These are phyloP conservation scores for Gastrophysa polygoni DNA, from an alignment of 2,888 invertebrate species.

Conservation along the genomic window DNA sequence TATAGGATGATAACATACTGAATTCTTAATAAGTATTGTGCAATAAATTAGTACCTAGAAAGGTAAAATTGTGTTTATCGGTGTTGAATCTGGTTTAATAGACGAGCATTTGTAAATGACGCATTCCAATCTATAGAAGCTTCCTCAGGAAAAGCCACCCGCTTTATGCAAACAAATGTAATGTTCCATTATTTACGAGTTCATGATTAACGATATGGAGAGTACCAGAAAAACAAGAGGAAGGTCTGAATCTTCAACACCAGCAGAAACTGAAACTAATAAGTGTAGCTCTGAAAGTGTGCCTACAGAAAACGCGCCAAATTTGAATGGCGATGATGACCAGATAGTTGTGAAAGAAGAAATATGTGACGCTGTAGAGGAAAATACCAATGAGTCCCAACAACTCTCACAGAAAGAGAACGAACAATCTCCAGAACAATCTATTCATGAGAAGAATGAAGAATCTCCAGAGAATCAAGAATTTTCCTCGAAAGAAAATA, in stretches of 20 bases:
- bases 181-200: neutral
- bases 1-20: no score
- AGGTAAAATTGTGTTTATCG: neutral
- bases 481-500: no score
- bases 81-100: neutral
- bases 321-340: conserved; percentile 23
- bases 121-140: conserved; percentile 3
- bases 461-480: no score
- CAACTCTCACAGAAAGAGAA: no score
- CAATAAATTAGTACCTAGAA: neutral
- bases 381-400: neutral
- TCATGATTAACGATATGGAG: conserved; percentile 21
- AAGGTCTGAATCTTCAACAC: conserved; percentile 23
- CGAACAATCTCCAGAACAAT: neutral
- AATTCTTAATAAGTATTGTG: neutral
- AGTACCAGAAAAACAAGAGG: conserved; percentile 23
- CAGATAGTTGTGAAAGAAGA: conserved; percentile 11
- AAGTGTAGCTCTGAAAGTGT: conserved; percentile 11
- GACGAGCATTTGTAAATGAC: conserved; percentile 3
- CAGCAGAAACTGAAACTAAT: conserved; percentile 22
- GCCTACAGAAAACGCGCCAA: conserved; percentile 23
- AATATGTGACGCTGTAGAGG: neutral
- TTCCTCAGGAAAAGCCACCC: no score
- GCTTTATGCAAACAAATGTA: neutral
- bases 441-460: neutral